Evolutionary conservation across 1,140 invertebrate species (phyloP), one percentile per base, ranked within the genome.

Genomic region (Andricus grossulariae): DNA sequence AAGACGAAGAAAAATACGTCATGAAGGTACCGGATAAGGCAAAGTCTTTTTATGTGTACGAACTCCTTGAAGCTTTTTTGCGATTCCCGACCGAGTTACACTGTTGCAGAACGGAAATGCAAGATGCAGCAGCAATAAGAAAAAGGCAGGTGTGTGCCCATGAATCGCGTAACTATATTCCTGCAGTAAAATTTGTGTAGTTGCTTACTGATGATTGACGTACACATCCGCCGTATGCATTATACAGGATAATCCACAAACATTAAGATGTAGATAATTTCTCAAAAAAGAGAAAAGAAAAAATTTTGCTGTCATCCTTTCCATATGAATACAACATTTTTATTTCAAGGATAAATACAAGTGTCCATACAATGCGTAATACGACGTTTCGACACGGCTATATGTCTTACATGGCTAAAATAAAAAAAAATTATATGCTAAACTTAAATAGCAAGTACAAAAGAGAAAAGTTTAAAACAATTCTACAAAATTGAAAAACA

Each of bases 131-230:
- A 66, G 60, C 60, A 66, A 66, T 66, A 39, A 66, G 32, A 66
- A 66, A 66, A 66, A 66, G 60, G 39, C 60, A 66, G 60, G 60
- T 66, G 60, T 66, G 32, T n/a, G 60, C 15, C 39, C 60, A 66
- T 66, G 60, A 66, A 66, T 66, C 60, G 60, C 39, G 60, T 21
- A 66, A 66, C 25, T 32, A 57, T 66, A 66, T 66, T 66, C 39
- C 11, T 25, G 25, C 32, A 66, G 15, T 66, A 32, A 16, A 15
- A 66, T n/a, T 66, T 32, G 25, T 25, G 57, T 32, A 25, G 32
- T 25, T 32, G 7, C 19, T 39, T 39, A 32, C 60, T 39, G 60
- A 66, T 66, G 60, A 66, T 66, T 66, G 60, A 66, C 60, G 60
- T 32, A n/a, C 60, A 32, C 16, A 66, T 66, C 32, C 60, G 60